Conservation (phyloP, 2,113 vertebrate species). For the Myocastor coypus region DNA sequence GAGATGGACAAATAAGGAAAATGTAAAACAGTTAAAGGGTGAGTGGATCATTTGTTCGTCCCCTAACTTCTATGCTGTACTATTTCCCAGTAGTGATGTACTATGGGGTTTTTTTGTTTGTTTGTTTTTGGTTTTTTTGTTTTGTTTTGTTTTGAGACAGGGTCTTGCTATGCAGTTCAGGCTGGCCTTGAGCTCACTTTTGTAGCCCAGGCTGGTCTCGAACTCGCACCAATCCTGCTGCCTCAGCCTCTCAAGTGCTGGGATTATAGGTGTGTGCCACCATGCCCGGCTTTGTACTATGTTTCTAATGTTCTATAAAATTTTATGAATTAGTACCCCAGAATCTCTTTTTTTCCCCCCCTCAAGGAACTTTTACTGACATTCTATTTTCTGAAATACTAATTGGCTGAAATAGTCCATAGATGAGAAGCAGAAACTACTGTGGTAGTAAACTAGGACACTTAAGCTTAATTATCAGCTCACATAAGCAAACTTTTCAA, state of each 20-base stretch:
- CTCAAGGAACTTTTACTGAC: not conserved
- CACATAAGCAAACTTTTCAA: not conserved
- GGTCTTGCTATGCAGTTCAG: too few species aligned
- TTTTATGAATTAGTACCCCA: conserved; percentile 45
- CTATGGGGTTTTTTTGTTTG: too few species aligned
- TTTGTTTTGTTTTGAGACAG: too few species aligned
- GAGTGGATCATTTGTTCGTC: conserved; percentile 44
- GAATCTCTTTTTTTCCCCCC: not conserved
- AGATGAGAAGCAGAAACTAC: not conserved
- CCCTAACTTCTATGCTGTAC: not conserved
- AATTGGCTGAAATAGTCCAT: conserved; percentile 8
- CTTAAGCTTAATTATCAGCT: conserved; percentile 59
- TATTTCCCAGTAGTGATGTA: conserved; percentile 26
- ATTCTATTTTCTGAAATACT: not conserved
- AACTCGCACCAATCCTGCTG: too few species aligned
- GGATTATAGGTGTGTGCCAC: too few species aligned
- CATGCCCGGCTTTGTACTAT: too few species aligned
- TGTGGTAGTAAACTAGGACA: conserved; percentile 24
- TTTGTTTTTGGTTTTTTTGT: too few species aligned
- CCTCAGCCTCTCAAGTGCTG: too few species aligned
- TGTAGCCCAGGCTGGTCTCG: too few species aligned
- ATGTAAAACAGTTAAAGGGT: conserved; percentile 91
- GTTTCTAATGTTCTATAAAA: conserved; percentile 37
- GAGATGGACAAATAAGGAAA: conserved; percentile 91
- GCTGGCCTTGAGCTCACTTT: too few species aligned